Conservation (phyloP, 2,797 vertebrate species). For the Neostethus bicornis region DNA sequence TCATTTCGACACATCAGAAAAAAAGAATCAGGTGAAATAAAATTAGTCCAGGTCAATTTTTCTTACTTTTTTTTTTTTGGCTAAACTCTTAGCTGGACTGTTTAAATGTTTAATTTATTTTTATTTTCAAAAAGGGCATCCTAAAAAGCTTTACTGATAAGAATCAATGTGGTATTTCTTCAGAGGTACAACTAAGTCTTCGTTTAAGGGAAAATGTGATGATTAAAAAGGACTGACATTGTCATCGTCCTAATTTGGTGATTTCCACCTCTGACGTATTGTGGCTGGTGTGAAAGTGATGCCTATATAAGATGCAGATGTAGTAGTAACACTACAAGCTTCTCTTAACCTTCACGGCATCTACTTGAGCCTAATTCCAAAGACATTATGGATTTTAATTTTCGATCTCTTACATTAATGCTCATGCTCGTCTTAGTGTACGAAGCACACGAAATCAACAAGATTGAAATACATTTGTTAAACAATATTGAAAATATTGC, state of each 20-base stretch:
- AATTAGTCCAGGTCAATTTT: background rate
- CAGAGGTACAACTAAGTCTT: background rate
- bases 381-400: conserved; percentile 52
- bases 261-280: conserved; percentile 43
- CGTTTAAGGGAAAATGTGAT: conserved; percentile 33
- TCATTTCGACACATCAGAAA: conserved; percentile 11
- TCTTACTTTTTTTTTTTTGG: background rate
- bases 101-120: background rate
- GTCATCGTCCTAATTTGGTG: conserved; percentile 56
- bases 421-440: background rate
- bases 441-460: background rate
- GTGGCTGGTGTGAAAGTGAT: conserved; percentile 27
- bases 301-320: conserved; percentile 39
- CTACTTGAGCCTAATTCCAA: background rate
- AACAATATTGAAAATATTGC: fast-evolving
- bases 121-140: background rate
- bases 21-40: background rate
- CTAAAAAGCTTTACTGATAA: background rate
- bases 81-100: background rate
- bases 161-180: background rate
- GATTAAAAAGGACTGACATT: conserved; percentile 24
- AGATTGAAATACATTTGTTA: background rate
- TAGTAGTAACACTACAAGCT: conserved; percentile 23
- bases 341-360: conserved; percentile 17
- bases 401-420: conserved; percentile 12